Conservation (phyloP, 2,888 invertebrate species). For the Strigamia crassipes region DNA sequence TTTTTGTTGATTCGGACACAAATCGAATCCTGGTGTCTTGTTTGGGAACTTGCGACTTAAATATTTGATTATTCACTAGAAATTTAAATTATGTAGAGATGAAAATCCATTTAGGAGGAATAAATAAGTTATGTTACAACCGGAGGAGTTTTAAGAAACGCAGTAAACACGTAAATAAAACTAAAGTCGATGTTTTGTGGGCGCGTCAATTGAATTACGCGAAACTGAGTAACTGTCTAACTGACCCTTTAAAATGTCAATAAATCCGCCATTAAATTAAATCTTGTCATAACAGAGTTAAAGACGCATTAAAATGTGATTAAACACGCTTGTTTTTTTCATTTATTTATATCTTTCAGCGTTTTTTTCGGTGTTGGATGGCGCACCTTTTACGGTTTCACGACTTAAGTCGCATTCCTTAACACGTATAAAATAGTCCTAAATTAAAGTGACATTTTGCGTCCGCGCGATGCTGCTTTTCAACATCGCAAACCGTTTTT, state of each 20-base stretch:
- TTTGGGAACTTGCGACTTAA: background rate
- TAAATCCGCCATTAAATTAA: slow-evolving; percentile 14
- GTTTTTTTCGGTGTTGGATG: background rate
- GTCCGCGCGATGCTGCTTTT: slow-evolving; percentile 8
- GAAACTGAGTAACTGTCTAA: too few relatives aligned
- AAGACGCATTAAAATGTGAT: background rate
- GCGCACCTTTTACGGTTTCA: background rate
- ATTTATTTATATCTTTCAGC: background rate
- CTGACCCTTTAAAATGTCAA: slow-evolving; percentile 26
- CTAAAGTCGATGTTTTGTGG: background rate
- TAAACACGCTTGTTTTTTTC: background rate
- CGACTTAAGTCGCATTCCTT: background rate
- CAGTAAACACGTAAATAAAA: background rate
- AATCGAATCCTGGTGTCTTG: background rate
- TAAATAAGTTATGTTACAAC: background rate
- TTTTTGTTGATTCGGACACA: background rate
- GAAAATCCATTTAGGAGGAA: slow-evolving; percentile 5
- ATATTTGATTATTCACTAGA: background rate
- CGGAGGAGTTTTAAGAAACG: background rate
- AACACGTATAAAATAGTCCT: background rate
- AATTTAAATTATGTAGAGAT: slow-evolving; percentile 15
- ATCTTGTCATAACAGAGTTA: background rate
- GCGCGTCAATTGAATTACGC: background rate
- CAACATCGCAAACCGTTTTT: background rate
- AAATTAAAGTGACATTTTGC: slow-evolving; percentile 37